These are phyloP conservation scores for Tiliacea citrago DNA, from an alignment of 2,888 invertebrate species.

Conservation along the genomic window DNA sequence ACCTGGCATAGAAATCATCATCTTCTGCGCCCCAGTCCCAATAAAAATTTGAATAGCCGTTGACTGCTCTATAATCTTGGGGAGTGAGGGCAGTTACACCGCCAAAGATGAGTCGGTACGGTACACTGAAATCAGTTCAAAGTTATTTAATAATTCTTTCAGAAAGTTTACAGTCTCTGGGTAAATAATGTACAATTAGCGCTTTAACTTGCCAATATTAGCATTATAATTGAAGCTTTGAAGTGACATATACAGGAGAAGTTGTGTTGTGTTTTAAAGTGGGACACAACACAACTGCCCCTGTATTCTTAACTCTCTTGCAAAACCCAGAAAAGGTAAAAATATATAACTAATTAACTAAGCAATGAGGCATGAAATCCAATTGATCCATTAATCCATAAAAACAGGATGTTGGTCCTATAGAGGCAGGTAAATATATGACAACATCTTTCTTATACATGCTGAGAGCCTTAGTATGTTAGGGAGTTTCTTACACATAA, in stretches of 20 bases:
- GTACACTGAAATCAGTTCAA: slow-evolving; percentile 31
- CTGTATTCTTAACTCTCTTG: not conserved
- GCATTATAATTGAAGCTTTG: not conserved
- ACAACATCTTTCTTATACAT: too few relatives aligned
- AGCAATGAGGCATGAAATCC: not conserved
- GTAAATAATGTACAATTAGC: too few relatives aligned
- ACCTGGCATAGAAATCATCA: slow-evolving; percentile 96
- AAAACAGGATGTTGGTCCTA: too few relatives aligned
- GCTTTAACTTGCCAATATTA: not conserved
- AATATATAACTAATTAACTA: not conserved
- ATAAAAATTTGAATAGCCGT: slow-evolving; percentile 96
- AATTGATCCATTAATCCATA: too few relatives aligned
- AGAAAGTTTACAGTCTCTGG: too few relatives aligned
- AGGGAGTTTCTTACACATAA: slow-evolving; percentile 23
- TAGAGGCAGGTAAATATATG: too few relatives aligned
- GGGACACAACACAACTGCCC: not conserved
- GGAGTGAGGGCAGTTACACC: slow-evolving; percentile 96
- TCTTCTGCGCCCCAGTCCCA: slow-evolving; percentile 99
- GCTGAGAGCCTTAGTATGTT: not conserved
- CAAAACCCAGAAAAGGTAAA: not conserved
- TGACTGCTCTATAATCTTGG: slow-evolving; percentile 94
- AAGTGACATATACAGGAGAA: too few relatives aligned
- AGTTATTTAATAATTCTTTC: too few relatives aligned
- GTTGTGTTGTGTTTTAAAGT: too few relatives aligned
- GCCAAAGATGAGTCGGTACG: slow-evolving; percentile 91